Evolutionary conservation across 2,888 invertebrate species (phyloP), one percentile per base, ranked within the genome.

Genomic region (Drosophila prolongata): DNA sequence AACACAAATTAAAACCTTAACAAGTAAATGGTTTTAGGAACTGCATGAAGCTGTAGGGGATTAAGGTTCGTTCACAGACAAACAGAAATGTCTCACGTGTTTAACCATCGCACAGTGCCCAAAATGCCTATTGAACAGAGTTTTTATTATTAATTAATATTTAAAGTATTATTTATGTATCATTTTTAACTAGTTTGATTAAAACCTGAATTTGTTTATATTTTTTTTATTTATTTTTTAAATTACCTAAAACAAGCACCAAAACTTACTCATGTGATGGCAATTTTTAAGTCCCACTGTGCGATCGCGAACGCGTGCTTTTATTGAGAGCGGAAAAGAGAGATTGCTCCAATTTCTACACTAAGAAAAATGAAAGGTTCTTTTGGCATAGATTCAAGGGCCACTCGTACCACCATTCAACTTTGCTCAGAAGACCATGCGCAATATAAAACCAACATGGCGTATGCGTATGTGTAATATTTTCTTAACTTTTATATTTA

Each of bases 241-340:
- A 8, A 30, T 6, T 30, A 8, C 1, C 8, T 30, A 30, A 30
- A 30, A 30, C 30, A 30, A 30, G 8, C 6, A 30, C 1, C 30
- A 30, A 30, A 30, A 30, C 1, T 8, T 30, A 8, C 30, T 6
- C 30, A 30, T 30, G 30, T 6, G 1, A 30, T 8, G 30, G 1
- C 30, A 30, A 30, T 3, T 14, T n/a, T 35, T 13, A 3, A 38
- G 2, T 13, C 49, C 49, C 49, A 49, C 49, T 49, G 49, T 49
- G 49, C 34, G 34, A 49, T 49, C 49, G 49, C 34, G 13, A 49
- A 34, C 49, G 49, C 49, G 49, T 49, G 49, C 49, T 49, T 35
- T 34, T 30, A 4, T 30, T 3, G 49, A 49, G 49, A 35, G 49
- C 27, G 4, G n/a, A 46, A 35, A 35, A 35, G 34, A 16, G 16